A percentile compares a stretch with the other conserved stretches of the same genome.
phyloP scores from a whole-genome alignment of 2,797 vertebrate genomes.

The Poecile montanus region DNA sequence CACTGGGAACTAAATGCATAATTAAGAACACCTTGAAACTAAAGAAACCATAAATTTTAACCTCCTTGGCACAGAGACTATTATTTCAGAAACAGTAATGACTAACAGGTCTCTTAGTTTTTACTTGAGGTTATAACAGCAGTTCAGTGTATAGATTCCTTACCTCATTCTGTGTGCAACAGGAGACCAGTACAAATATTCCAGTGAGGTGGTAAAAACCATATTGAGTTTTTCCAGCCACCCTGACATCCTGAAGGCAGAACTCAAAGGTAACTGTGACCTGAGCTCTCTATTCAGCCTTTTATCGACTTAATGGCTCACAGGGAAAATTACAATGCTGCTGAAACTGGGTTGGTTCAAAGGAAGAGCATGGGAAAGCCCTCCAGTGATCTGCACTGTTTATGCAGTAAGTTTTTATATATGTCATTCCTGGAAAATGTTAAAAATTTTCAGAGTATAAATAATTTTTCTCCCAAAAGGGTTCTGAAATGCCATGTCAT shows the following conservation, averaged over 20 bases:
- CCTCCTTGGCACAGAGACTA: background rate
- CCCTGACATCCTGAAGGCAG: background rate
- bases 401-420: background rate
- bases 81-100: background rate
- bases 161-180: background rate
- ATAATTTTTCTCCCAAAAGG: background rate
- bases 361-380: background rate
- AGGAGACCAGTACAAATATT: background rate
- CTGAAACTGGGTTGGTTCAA: background rate
- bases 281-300: background rate
- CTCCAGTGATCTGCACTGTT: background rate
- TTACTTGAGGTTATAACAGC: background rate
- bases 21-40: background rate
- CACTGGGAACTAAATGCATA: background rate
- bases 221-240: background rate
- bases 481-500: background rate
- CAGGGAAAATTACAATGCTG: background rate
- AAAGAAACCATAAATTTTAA: background rate
- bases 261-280: background rate
- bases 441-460: background rate
- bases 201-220: background rate
- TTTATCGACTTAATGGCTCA: background rate
- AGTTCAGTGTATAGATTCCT: background rate
- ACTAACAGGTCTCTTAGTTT: background rate
- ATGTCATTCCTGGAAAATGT: background rate